phyloP scores from a whole-genome alignment of 2,797 vertebrate species.

The Typhlichthys subterraneus region DNA sequence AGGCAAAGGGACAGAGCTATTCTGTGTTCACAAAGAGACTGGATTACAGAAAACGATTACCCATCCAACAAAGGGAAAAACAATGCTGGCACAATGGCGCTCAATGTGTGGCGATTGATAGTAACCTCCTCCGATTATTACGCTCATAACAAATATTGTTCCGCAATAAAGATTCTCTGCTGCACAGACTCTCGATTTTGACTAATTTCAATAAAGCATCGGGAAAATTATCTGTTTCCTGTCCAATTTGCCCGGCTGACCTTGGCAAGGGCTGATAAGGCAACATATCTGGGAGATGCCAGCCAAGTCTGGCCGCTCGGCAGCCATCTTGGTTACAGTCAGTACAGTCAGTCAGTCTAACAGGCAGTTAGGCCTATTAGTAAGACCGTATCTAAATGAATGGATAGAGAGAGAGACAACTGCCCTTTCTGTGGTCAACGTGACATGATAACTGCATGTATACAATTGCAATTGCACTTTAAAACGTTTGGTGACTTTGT shows the following conservation, averaged over 20 bases:
- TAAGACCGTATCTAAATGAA: no score
- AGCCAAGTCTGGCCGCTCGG: no score
- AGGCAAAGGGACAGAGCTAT: conserved; percentile 43
- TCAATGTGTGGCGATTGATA: conserved; percentile 51
- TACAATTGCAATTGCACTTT: no score
- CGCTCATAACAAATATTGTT: conserved; percentile 32
- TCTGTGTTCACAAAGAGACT: conserved; percentile 54
- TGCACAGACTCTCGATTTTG: conserved; percentile 31
- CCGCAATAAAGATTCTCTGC: conserved; percentile 42
- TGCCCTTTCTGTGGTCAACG: no score
- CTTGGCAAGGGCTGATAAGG: conserved; percentile 22
- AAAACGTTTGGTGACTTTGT: no score
- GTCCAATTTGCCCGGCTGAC: conserved; percentile 25
- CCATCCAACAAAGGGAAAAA: conserved; percentile 47
- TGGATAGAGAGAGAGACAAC: no score
- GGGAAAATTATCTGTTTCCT: conserved; percentile 37
- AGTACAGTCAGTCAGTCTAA: no score
- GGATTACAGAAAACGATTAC: conserved; percentile 72
- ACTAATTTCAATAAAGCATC: conserved; percentile 31
- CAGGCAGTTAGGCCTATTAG: no score
- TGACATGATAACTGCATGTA: no score
- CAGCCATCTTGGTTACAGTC: no score
- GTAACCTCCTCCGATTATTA: conserved; percentile 26
- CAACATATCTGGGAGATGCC: conserved; percentile 20
- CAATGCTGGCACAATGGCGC: conserved; percentile 54